A percentile compares a stretch with the other conserved stretches of the same genome.
These are phyloP conservation scores for Diuraphis noxia DNA, from an alignment of 1,140 invertebrate species.

Conservation along the genomic window DNA sequence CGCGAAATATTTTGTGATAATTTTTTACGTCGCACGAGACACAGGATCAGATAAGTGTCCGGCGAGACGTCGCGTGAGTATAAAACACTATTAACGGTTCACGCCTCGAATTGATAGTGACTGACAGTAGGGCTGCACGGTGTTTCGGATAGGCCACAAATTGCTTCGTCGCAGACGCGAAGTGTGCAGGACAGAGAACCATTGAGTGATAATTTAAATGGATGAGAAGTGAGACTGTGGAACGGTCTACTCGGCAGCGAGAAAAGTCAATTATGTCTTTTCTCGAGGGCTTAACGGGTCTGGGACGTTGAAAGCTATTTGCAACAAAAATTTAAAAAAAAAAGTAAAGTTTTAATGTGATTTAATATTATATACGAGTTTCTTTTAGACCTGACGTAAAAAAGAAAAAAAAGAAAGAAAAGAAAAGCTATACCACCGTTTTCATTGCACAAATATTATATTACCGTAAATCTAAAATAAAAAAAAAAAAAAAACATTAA, in stretches of 20 bases:
- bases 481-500: not conserved
- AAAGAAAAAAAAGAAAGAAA: not conserved
- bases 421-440: not conserved
- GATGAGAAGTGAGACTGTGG: not conserved
- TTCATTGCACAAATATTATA: not conserved
- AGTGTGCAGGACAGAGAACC: not conserved
- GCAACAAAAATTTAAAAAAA: not conserved
- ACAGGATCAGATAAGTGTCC: not conserved
- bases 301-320: not conserved
- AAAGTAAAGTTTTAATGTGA: conserved; percentile 5
- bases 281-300: not conserved
- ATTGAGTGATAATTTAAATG: not conserved
- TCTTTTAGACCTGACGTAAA: not conserved
- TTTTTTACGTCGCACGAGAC: not conserved
- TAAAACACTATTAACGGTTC: not conserved
- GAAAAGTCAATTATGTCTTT: conserved; percentile 8
- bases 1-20: not conserved
- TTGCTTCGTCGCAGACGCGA: not conserved
- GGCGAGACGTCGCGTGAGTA: not conserved
- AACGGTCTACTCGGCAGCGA: not conserved
- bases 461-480: conserved; percentile 9
- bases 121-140: not conserved
- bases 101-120: not conserved
- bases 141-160: not conserved
- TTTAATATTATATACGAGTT: conserved; percentile 5